phyloP scores from a whole-genome alignment of 2,113 vertebrate genomes.

The Desmodus rotundus region DNA sequence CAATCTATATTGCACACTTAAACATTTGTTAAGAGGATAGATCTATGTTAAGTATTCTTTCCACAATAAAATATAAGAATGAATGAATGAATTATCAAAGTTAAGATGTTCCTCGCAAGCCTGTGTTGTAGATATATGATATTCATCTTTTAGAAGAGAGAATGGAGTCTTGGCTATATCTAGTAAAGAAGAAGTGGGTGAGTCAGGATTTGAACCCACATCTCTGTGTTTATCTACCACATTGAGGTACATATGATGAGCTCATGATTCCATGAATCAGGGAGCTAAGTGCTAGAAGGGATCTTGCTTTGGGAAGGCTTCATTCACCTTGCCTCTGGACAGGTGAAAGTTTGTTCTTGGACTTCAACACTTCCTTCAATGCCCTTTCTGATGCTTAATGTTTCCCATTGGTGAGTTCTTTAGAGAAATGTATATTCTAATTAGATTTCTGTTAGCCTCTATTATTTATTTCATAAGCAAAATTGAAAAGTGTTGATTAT shows the following conservation, averaged over 20 bases:
- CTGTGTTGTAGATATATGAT: background rate
- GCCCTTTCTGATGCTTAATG: background rate
- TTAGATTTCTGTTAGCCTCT: background rate
- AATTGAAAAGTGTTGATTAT: background rate
- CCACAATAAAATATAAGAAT: background rate
- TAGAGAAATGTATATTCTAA: background rate
- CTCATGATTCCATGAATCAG: background rate
- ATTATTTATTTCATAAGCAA: constrained; percentile 5
- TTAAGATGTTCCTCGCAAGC: background rate
- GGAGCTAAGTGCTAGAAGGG: background rate
- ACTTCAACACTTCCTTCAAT: background rate
- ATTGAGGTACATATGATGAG: background rate
- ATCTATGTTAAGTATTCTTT: background rate
- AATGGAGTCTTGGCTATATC: background rate
- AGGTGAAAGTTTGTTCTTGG: background rate
- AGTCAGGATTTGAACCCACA: background rate
- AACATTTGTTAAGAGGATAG: background rate
- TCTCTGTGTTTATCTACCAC: background rate
- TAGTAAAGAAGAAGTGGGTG: background rate
- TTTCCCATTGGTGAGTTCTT: background rate
- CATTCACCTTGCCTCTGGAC: background rate
- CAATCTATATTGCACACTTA: background rate
- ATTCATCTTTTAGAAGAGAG: background rate
- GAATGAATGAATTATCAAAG: background rate
- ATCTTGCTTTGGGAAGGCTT: background rate